A percentile compares a stretch with the other conserved stretches of the same genome.
Conservation (phyloP, 2,888 invertebrate species). For the Cheilosia grossa region DNA sequence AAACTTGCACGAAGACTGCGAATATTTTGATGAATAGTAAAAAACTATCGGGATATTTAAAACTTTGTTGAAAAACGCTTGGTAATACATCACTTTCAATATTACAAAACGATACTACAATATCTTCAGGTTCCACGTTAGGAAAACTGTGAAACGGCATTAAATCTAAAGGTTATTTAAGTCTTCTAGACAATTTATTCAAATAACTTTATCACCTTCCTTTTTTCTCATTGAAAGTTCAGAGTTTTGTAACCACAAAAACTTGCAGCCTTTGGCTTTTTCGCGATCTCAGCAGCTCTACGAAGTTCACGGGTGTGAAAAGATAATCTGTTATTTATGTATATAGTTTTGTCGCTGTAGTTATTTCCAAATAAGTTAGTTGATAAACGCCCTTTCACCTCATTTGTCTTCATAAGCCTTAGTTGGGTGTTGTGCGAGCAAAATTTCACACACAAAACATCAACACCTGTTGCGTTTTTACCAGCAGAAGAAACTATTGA, state of each 20-base stretch:
- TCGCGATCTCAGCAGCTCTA: too few species aligned
- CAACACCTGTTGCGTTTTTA: neutral
- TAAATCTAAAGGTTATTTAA: neutral
- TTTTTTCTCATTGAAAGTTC: neutral
- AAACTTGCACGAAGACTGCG: slow-evolving; percentile 1
- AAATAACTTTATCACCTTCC: neutral
- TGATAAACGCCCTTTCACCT: neutral
- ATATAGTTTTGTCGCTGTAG: too few species aligned
- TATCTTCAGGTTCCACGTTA: neutral
- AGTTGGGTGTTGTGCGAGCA: too few species aligned
- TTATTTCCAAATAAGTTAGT: too few species aligned
- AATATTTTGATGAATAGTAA: slow-evolving; percentile 1
- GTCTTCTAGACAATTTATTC: neutral
- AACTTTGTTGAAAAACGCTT: neutral
- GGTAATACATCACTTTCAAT: neutral
- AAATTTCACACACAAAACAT: too few species aligned
- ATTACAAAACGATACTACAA: neutral
- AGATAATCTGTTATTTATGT: too few species aligned
- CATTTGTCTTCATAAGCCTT: neutral
- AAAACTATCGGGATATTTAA: neutral
- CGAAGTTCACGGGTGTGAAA: too few species aligned
- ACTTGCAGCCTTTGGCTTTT: too few species aligned
- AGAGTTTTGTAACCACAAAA: too few species aligned
- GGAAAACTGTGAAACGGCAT: neutral
- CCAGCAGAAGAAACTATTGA: neutral